These are phyloP conservation scores for Virgularia gustaviana DNA, from an alignment of 92 coral and sea anemone genomes.

Conservation along the genomic window DNA sequence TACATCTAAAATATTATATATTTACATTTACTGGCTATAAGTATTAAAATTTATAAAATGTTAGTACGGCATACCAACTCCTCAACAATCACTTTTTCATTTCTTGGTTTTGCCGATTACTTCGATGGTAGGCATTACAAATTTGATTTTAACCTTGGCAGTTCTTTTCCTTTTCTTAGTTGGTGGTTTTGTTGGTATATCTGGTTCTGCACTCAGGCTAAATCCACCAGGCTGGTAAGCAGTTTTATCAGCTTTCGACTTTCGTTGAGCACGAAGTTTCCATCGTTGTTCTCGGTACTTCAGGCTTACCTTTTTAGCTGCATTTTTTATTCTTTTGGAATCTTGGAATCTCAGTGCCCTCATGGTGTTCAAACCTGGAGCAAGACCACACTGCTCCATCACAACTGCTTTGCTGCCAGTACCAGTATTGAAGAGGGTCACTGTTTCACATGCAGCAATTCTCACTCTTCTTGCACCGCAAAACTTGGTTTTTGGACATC, in stretches of 20 bases:
- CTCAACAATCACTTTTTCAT: background rate
- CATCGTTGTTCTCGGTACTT: conserved; percentile 48
- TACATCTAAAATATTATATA: background rate
- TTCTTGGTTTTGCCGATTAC: conserved; percentile 18
- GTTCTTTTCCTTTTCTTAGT: conserved; percentile 18
- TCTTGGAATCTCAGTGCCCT: conserved; percentile 51
- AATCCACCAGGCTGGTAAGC: conserved; percentile 35
- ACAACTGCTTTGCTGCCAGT: conserved; percentile 56
- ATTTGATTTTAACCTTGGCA: conserved; percentile 14
- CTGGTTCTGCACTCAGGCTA: conserved; percentile 30
- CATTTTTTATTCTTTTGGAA: conserved; percentile 35
- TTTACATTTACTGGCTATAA: background rate
- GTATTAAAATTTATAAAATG: background rate
- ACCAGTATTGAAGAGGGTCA: conserved; percentile 60
- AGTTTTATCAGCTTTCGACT: conserved; percentile 36
- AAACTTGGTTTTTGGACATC: conserved; percentile 57
- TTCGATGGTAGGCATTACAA: conserved; percentile 32
- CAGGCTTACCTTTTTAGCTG: conserved; percentile 43
- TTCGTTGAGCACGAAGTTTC: conserved; percentile 25
- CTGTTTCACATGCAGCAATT: conserved; percentile 57
- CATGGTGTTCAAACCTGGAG: conserved; percentile 50
- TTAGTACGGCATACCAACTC: background rate
- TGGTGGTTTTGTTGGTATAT: conserved; percentile 7
- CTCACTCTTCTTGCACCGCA: conserved; percentile 54
- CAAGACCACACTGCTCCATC: conserved; percentile 40